phyloP scores from a whole-genome alignment of 2,113 vertebrate genomes.

The Felis chaus region DNA sequence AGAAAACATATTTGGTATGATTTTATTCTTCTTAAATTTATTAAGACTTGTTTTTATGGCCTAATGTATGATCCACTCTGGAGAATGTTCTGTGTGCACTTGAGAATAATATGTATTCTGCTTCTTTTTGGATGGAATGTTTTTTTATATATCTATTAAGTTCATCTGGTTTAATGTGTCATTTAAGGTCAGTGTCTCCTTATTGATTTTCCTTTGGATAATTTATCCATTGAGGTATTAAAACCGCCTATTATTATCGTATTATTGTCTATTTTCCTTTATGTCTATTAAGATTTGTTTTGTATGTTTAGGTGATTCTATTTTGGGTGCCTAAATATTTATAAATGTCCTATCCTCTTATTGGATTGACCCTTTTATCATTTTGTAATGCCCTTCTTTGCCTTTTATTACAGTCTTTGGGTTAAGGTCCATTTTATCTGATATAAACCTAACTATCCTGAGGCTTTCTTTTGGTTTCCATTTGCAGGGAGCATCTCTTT shows the following conservation, averaged over 20 bases:
- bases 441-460: background rate
- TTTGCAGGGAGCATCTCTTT: background rate
- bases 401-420: background rate
- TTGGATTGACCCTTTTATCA: background rate
- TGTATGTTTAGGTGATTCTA: background rate
- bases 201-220: background rate
- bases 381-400: background rate
- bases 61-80: background rate
- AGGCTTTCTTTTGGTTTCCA: background rate
- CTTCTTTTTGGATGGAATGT: background rate
- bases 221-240: background rate
- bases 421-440: background rate
- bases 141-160: background rate
- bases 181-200: background rate
- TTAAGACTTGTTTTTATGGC: background rate
- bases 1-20: background rate
- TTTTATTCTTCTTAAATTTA: background rate
- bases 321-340: background rate
- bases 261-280: background rate
- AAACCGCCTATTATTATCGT: background rate
- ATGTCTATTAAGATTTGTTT: background rate
- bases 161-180: background rate
- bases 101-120: background rate
- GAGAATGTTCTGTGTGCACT: background rate
- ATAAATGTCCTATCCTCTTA: background rate